Percentiles rank a stretch among this genome's conserved stretches.
Conservation (phyloP, 2,888 invertebrate genomes). For the Cataglyphis altisquamis region DNA sequence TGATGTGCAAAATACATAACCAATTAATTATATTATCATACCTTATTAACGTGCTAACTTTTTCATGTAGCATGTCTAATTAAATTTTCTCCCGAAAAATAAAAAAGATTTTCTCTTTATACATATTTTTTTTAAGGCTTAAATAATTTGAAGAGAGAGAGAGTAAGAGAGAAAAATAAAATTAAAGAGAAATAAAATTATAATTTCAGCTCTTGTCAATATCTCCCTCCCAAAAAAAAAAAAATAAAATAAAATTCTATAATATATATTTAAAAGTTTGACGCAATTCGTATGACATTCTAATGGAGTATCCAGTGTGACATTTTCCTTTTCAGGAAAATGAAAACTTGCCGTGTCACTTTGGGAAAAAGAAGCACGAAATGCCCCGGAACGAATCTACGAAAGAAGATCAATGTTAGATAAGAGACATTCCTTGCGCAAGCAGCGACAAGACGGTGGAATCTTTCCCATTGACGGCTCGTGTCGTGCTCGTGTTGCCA, state of each 20-base stretch:
- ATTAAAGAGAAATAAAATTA: not conserved
- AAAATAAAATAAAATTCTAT: not conserved
- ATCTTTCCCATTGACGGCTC: constrained; percentile 57
- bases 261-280: not conserved
- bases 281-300: too few species aligned
- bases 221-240: not conserved
- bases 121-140: not conserved
- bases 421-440: not conserved
- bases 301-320: not conserved
- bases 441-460: constrained; percentile 7
- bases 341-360: not conserved
- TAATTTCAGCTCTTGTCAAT: not conserved
- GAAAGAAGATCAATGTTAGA: not conserved
- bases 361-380: not conserved
- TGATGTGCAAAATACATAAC: not conserved
- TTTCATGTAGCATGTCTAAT: not conserved
- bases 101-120: not conserved
- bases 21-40: not conserved
- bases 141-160: not conserved
- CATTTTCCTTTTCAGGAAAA: not conserved
- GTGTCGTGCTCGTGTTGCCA: constrained; percentile 63
- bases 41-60: not conserved
- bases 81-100: not conserved
- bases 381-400: not conserved
- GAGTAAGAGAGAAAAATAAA: not conserved